phyloP scores from a whole-genome alignment of 2,888 invertebrate species.

The Pollenia labialis region DNA sequence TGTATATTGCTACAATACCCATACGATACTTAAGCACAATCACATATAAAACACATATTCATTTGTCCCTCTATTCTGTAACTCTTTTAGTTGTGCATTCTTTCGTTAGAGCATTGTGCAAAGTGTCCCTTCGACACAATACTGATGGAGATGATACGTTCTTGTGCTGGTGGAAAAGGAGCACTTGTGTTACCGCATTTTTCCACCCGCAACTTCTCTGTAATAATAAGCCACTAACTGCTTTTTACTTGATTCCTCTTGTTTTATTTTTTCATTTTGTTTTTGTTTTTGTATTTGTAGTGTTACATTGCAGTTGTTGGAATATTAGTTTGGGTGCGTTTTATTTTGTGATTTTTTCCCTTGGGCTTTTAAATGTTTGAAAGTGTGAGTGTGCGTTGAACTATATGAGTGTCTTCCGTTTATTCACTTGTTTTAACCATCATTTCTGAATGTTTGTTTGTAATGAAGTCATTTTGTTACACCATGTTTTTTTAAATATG shows the following conservation, averaged over 20 bases:
- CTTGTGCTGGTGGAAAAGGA: slow-evolving; percentile 39
- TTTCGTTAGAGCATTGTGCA: slow-evolving; percentile 48
- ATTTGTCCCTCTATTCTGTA: slow-evolving; percentile 39
- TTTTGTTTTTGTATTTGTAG: background rate
- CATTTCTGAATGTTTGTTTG: slow-evolving; percentile 65
- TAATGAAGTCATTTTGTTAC: slow-evolving; percentile 74
- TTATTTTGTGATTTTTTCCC: background rate
- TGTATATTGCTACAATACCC: slow-evolving; percentile 27
- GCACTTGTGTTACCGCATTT: slow-evolving; percentile 67
- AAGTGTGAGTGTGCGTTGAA: slow-evolving; percentile 13
- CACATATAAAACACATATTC: slow-evolving; percentile 48
- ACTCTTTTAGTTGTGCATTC: slow-evolving; percentile 17
- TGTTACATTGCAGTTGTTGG: slow-evolving; percentile 24
- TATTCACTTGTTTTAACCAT: slow-evolving; percentile 69
- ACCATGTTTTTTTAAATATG: slow-evolving; percentile 72
- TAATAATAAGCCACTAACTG: slow-evolving; percentile 73
- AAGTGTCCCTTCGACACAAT: slow-evolving; percentile 69
- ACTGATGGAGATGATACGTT: slow-evolving; percentile 60
- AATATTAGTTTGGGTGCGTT: slow-evolving; percentile 14
- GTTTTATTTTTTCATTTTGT: background rate
- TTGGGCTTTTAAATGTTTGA: slow-evolving; percentile 13
- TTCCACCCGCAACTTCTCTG: slow-evolving; percentile 67
- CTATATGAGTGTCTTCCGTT: slow-evolving; percentile 62
- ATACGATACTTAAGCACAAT: slow-evolving; percentile 50
- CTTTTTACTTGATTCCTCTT: slow-evolving; percentile 52